These are phyloP conservation scores for Megamerina dolium DNA, from an alignment of 2,888 invertebrate species.

Conservation along the genomic window DNA sequence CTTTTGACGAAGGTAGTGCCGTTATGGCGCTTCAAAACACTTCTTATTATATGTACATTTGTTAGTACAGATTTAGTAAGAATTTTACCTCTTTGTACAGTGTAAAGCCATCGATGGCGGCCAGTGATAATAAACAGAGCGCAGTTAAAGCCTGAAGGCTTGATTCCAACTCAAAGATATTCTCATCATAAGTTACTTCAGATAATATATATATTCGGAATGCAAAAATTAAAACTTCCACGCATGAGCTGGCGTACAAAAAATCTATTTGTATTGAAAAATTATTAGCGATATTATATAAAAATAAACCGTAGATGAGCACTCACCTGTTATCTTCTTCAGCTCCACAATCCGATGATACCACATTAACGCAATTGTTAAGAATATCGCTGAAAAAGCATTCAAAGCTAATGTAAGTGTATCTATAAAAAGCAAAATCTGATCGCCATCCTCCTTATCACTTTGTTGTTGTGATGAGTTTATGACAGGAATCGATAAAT, in stretches of 20 bases:
- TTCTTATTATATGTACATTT: no score
- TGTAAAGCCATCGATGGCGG: slow-evolving; percentile 37
- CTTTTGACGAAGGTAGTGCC: no score
- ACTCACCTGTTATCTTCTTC: slow-evolving; percentile 42
- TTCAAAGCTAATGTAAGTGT: slow-evolving; percentile 36
- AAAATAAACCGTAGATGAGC: neutral
- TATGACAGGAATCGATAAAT: slow-evolving; percentile 11
- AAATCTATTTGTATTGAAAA: no score
- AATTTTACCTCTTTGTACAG: slow-evolving; percentile 45
- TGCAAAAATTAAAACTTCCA: slow-evolving; percentile 31
- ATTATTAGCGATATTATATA: no score
- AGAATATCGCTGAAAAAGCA: slow-evolving; percentile 33
- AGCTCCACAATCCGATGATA: slow-evolving; percentile 44
- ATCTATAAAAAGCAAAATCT: slow-evolving; percentile 31
- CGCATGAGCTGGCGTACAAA: slow-evolving; percentile 33
- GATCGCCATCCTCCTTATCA: slow-evolving; percentile 20
- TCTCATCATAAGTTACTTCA: slow-evolving; percentile 36
- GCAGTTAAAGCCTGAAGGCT: slow-evolving; percentile 28
- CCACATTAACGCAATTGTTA: slow-evolving; percentile 41
- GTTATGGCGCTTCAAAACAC: no score
- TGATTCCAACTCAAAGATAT: slow-evolving; percentile 37
- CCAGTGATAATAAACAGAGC: slow-evolving; percentile 29
- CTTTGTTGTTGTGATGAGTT: slow-evolving; percentile 1
- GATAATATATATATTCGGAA: slow-evolving; percentile 38
- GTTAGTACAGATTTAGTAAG: no score